Evolutionary conservation across 1,140 invertebrate genomes (phyloP).

Genomic region (Leptinotarsa undecemlineata): DNA sequence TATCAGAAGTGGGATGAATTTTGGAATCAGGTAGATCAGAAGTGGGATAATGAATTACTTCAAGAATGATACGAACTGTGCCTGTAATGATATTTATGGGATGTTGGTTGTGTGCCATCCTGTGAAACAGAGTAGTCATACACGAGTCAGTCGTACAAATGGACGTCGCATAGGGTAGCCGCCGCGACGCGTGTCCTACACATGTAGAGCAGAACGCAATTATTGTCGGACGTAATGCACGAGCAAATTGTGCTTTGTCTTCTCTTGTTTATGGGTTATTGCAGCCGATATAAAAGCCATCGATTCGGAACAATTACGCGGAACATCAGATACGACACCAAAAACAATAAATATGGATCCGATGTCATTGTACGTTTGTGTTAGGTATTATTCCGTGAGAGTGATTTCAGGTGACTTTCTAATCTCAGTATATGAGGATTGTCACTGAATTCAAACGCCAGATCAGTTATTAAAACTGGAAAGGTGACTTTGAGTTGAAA

Average conservation of each 20-base stretch:
- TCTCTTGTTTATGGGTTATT: constrained; percentile 51
- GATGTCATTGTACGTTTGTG: too few species aligned
- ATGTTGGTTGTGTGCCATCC: not conserved
- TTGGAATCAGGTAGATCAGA: too few species aligned
- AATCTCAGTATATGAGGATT: too few species aligned
- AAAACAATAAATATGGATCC: constrained; percentile 5
- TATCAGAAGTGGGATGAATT: too few species aligned
- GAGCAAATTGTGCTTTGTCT: constrained; percentile 44
- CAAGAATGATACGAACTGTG: not conserved
- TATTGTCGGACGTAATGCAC: constrained; percentile 52
- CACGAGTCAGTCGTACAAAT: not conserved
- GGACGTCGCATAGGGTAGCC: constrained; percentile 27
- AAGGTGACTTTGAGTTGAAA: too few species aligned
- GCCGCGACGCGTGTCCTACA: constrained; percentile 49
- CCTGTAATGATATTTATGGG: not conserved
- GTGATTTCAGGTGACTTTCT: too few species aligned
- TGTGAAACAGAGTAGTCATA: not conserved
- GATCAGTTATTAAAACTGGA: too few species aligned
- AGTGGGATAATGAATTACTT: too few species aligned
- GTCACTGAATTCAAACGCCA: too few species aligned
- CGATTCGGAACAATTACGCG: constrained; percentile 50
- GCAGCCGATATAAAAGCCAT: constrained; percentile 50
- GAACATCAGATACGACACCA: constrained; percentile 16
- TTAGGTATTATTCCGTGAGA: too few species aligned
- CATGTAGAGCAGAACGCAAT: constrained; percentile 51